Conservation (phyloP, 2,888 invertebrate genomes). For the Tenthredo livida region DNA sequence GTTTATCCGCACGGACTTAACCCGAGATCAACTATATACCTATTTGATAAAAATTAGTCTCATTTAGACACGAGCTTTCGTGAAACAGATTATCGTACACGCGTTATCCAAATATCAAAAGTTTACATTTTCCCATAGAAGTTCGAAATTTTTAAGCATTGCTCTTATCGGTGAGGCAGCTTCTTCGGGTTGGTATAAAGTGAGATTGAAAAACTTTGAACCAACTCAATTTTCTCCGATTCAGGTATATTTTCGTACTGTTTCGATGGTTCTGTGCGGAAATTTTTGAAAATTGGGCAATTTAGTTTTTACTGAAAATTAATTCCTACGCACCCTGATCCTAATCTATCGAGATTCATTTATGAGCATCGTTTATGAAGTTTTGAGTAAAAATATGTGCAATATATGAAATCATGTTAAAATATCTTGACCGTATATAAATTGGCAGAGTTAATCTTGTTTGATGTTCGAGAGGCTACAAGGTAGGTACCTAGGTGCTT, state of each 20-base stretch:
- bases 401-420: background rate
- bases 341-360: background rate
- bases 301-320: background rate
- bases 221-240: background rate
- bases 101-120: too few relatives aligned
- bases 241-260: background rate
- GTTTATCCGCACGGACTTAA: background rate
- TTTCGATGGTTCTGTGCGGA: background rate
- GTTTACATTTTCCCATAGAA: background rate
- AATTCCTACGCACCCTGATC: background rate
- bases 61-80: background rate
- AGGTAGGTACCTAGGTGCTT: slow-evolving; percentile 1
- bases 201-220: background rate
- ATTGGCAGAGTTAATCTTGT: slow-evolving; percentile 46
- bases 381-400: background rate
- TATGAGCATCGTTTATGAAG: background rate
- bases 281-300: background rate
- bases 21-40: background rate
- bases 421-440: background rate
- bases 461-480: slow-evolving; percentile 31
- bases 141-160: background rate
- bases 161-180: background rate
- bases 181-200: background rate
- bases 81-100: background rate
- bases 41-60: background rate